These are phyloP conservation scores for Palythoa grandiflora DNA, from an alignment of 92 coral and sea anemone species.

Conservation along the genomic window DNA sequence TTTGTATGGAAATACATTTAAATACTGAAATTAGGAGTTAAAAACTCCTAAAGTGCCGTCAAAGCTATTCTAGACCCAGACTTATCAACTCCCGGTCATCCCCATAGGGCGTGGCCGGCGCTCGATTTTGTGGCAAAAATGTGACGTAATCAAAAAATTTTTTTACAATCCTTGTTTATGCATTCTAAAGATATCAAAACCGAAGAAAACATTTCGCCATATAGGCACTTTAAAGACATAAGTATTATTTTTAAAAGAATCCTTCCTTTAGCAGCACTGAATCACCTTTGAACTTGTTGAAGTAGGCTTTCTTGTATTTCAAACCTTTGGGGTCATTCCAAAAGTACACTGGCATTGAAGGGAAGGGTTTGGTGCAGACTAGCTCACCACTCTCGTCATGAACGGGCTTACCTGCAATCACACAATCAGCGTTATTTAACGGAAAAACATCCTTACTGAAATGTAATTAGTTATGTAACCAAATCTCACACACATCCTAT, in stretches of 20 bases:
- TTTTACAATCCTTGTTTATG: no score
- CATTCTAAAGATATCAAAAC: no score
- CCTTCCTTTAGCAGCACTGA: background rate
- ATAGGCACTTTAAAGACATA: background rate
- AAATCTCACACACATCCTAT: background rate
- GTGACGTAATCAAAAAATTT: no score
- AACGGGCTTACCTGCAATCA: conserved; percentile 73
- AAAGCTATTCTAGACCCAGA: no score
- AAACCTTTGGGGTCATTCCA: conserved; percentile 93
- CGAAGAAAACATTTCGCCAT: no score
- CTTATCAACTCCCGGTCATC: no score
- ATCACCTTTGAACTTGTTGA: conserved; percentile 86
- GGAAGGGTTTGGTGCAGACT: conserved; percentile 93
- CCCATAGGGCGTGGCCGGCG: no score
- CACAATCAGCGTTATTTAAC: background rate
- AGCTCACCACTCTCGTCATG: conserved; percentile 92
- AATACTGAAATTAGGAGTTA: no score
- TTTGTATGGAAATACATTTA: no score
- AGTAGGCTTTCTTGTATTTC: conserved; percentile 94
- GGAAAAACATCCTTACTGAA: no score
- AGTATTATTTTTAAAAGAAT: background rate
- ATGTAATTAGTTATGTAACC: background rate
- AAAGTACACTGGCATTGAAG: conserved; percentile 95
- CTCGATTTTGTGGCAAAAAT: no score
- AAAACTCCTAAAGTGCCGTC: no score